Evolutionary conservation across 2,888 invertebrate genomes (phyloP), one percentile per base, ranked within the genome.

Genomic region (Thysanoteuthis rhombus): DNA sequence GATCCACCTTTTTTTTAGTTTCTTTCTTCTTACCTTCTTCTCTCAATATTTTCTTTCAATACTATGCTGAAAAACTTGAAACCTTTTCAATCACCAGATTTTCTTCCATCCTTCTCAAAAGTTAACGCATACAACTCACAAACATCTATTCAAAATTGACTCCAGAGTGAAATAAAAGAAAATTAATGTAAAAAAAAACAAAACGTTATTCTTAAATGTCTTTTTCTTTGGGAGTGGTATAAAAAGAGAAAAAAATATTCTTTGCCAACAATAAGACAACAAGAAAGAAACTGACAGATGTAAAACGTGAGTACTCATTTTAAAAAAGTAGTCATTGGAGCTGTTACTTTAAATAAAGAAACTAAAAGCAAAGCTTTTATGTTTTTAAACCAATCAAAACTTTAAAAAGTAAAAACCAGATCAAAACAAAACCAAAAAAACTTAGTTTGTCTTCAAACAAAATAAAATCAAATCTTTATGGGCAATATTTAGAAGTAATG

Each of bases 141-240:
- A 75, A 75, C n/a, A 75, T 75, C n/a, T n/a, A 75, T 75, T 75
- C n/a, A 75, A n/a, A 75, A 75, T 75, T n/a, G n/a, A 75, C 58
- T 32, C 32, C 2, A 75, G 75, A 36, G 19, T n/a, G 25, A n/a
- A 58, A 75, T n/a, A 75, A n/a, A 75, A 75, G 25, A 52, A 52
- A 52, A 52, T 52, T 25, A 22, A 52, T 25, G 52, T 22, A 5
- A 52, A 52, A n/a, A 32, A n/a, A n/a, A 36, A 75, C n/a, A 75
- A 75, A 75, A 10, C 19, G 36, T 75, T 75, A 16, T 52, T 52
- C 25, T 75, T 36, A 36, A 36, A 75, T n/a, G 36, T n/a, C 19
- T 75, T 75, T n/a, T 75, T 75, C 16, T 6, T 75, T 12, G 36
- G 16, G 19, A 10, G 8, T 75, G 16, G 36, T n/a, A n/a, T n/a